Base-by-base conservation (phyloP, 2,888 invertebrate genomes). In the Hydraecia micacea region DNA sequence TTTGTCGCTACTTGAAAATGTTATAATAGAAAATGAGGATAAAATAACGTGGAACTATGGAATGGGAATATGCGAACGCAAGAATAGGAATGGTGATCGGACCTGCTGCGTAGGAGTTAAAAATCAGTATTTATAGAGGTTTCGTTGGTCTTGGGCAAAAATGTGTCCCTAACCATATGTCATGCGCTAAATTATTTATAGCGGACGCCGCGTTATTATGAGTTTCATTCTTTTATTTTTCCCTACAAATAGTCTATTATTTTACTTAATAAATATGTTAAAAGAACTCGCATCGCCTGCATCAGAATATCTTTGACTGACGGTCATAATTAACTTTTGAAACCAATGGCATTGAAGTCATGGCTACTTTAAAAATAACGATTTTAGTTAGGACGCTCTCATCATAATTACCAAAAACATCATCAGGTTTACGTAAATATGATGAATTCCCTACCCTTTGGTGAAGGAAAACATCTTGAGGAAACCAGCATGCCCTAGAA, bases 1-100 rank as follows among this genome's bases (percentile, higher is more conserved):
- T 86, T 79, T 79, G 76, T 46, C 83, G 39, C 80, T 79, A 49
- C 21, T 49, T 60, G 32, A n/a, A 73, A 69, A 63, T 79, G 76
- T 70, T 82, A 60, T 49, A 67, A 25, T 39, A 39, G 18, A 52
- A 49, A 69, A 60, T 21, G 46, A 46, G 21, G 18, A n/a, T 8
- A 18, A n/a, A 52, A 52, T 52, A 49, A 25, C 36, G 25, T 63
- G 5, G 11, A 63, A 21, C 6, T 32, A 11, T 36, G 11, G 3
- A 36, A 25, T 8, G 4, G 32, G 0, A 69, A 52, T 15, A 32
- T 32, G 18, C 4, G n/a, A 36, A n/a, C 5, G 6, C 32, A 6
- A 55, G 9, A 39, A 52, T 49, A 0, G 11, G 28, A 15, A 21
- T 25, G 63, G 3, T 25, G 25, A 11, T 32, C 5, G 21, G 42